Conservation (phyloP, 2,888 invertebrate species). For the Drosophila borealis region DNA sequence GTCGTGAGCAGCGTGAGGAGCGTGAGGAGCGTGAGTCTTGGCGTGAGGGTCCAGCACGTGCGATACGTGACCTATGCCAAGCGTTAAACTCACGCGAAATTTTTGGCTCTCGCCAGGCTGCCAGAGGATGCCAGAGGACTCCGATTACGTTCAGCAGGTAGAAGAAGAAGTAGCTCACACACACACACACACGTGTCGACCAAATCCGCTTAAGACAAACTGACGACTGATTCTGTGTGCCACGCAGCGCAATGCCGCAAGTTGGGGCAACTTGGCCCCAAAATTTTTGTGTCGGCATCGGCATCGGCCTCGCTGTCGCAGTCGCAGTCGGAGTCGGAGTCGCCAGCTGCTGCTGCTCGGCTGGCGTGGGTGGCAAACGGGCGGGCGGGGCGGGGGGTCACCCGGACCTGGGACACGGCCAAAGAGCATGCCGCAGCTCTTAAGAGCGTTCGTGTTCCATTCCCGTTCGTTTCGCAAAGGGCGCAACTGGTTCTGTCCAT, state of each 20-base stretch:
- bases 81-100: slow-evolving; percentile 60
- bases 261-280: slow-evolving; percentile 65
- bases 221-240: slow-evolving; percentile 79
- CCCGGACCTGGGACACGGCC: slow-evolving; percentile 59
- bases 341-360: slow-evolving; percentile 31
- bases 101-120: slow-evolving; percentile 3
- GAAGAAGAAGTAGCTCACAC: slow-evolving; percentile 11
- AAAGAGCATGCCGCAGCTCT: slow-evolving; percentile 44
- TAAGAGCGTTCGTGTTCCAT: slow-evolving; percentile 54
- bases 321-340: slow-evolving; percentile 17
- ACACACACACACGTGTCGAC: slow-evolving; percentile 68
- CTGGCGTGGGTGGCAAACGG: neutral
- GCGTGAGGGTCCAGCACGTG: slow-evolving; percentile 33
- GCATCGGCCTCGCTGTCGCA: slow-evolving; percentile 34
- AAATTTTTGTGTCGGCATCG: slow-evolving; percentile 48
- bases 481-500: slow-evolving; percentile 74
- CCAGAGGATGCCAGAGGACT: slow-evolving; percentile 16
- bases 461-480: slow-evolving; percentile 53
- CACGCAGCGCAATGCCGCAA: slow-evolving; percentile 57
- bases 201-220: slow-evolving; percentile 81
- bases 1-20: slow-evolving; percentile 8
- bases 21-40: slow-evolving; percentile 6
- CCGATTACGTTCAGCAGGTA: slow-evolving; percentile 26
- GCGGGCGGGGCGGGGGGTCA: slow-evolving; percentile 4
- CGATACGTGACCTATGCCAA: slow-evolving; percentile 73